These are phyloP conservation scores for Brassicogethes aeneus DNA, from an alignment of 2,888 invertebrate species.

Conservation along the genomic window DNA sequence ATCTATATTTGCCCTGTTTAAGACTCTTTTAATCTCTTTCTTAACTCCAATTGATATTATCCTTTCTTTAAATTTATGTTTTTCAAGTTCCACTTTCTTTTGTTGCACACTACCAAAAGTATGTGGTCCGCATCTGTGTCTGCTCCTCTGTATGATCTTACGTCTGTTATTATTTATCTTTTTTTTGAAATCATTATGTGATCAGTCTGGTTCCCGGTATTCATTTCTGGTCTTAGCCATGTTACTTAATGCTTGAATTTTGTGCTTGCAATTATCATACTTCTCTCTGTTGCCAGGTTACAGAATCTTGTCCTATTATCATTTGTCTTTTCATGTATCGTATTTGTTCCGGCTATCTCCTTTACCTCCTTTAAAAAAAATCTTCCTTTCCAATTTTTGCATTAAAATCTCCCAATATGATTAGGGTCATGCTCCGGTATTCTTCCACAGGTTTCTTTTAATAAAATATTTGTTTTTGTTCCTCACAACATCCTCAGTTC, in stretches of 20 bases:
- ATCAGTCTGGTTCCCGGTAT: not conserved
- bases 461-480: not conserved
- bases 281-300: not conserved
- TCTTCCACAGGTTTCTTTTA: not conserved
- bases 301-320: not conserved
- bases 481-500: not conserved
- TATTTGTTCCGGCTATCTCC: not conserved
- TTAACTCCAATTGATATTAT: not conserved
- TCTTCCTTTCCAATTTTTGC: not conserved
- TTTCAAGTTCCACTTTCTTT: not conserved
- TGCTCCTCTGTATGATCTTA: too few relatives aligned
- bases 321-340: too few relatives aligned
- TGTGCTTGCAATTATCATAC: not conserved
- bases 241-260: not conserved
- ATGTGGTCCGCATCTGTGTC: not conserved
- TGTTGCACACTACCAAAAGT: not conserved
- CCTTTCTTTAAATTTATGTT: not conserved
- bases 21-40: not conserved
- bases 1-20: not conserved
- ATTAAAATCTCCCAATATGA: too few relatives aligned
- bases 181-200: not conserved
- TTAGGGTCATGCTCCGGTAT: not conserved
- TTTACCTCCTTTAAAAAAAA: too few relatives aligned
- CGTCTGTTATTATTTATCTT: not conserved
- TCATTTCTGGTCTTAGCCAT: not conserved